Conservation (phyloP, 1,140 invertebrate genomes). For the Anthonomus grandis region DNA sequence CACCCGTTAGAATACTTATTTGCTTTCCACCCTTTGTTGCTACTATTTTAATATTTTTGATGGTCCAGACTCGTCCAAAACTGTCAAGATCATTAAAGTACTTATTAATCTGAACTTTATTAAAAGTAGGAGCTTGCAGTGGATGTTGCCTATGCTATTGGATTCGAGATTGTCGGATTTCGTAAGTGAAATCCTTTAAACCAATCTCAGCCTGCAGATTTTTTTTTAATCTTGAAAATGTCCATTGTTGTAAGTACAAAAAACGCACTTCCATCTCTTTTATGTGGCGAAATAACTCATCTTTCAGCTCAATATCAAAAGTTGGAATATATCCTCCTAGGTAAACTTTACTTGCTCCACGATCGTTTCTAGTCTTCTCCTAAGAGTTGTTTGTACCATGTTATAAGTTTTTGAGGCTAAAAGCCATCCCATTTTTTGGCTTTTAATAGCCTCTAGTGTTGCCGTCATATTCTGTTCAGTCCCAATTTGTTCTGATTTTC, state of each 20-base stretch:
- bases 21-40: constrained; percentile 45
- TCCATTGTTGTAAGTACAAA: constrained; percentile 14
- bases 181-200: constrained; percentile 41
- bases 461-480: not conserved
- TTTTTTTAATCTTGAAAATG: constrained; percentile 7
- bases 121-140: constrained; percentile 24
- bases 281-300: constrained; percentile 1
- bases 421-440: constrained; percentile 8
- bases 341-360: not conserved
- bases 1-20: constrained; percentile 25
- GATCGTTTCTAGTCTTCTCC: constrained; percentile 7
- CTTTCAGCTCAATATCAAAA: not conserved
- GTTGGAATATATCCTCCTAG: too few relatives aligned
- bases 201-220: constrained; percentile 43
- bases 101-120: constrained; percentile 16
- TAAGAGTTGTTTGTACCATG: constrained; percentile 12
- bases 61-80: constrained; percentile 34
- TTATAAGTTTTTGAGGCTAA: constrained; percentile 9
- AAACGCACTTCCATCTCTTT: constrained; percentile 18
- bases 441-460: constrained; percentile 7
- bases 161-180: constrained; percentile 42
- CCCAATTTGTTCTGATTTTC: too few relatives aligned
- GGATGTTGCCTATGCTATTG: constrained; percentile 34
- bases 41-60: constrained; percentile 43
- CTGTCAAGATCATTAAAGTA: constrained; percentile 9